A percentile compares a stretch with the other conserved stretches of the same genome.
phyloP scores from a whole-genome alignment of 2,888 invertebrate species.

The Nebria salina region DNA sequence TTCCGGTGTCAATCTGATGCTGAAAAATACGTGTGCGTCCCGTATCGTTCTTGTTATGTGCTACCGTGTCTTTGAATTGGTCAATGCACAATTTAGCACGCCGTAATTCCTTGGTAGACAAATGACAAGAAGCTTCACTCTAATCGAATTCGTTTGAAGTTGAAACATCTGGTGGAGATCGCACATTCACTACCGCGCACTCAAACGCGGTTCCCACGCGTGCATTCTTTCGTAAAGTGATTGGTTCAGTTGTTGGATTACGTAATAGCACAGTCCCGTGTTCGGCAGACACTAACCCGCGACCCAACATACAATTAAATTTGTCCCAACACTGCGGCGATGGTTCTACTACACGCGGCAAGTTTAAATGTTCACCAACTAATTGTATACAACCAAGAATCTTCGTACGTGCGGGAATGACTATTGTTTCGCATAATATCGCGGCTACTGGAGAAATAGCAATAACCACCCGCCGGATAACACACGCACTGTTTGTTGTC shows the following conservation, averaged over 20 bases:
- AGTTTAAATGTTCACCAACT: neutral
- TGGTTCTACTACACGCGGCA: conserved; percentile 6
- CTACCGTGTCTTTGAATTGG: no score
- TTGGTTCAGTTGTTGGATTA: neutral
- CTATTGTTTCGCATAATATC: neutral
- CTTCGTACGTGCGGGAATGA: neutral
- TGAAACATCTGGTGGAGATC: no score
- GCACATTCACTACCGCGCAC: no score
- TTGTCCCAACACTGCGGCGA: conserved; percentile 6
- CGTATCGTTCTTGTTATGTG: no score
- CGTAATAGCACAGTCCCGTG: neutral
- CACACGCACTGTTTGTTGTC: neutral
- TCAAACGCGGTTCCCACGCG: neutral
- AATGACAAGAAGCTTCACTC: no score
- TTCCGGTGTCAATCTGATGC: no score
- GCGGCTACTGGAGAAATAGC: neutral
- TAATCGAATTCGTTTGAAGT: no score
- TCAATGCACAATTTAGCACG: no score
- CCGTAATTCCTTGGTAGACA: no score
- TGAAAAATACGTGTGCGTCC: no score
- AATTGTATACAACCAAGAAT: neutral
- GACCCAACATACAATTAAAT: neutral
- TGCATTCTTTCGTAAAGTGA: conserved; percentile 27
- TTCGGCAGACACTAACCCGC: no score
- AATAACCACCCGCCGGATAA: neutral